Conservation (phyloP, 2,888 invertebrate genomes). For the Xanthia togata region DNA sequence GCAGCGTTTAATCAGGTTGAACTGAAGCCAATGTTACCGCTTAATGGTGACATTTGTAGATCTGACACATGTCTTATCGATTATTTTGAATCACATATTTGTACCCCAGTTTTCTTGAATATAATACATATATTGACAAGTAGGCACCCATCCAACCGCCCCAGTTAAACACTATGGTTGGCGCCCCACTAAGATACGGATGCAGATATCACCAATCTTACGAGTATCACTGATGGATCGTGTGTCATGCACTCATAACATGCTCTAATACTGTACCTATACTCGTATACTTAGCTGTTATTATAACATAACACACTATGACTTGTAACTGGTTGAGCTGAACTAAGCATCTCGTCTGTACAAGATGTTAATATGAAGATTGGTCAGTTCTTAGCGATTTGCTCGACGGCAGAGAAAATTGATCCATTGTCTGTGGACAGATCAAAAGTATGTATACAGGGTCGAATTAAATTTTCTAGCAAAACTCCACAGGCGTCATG, state of each 20-base stretch:
- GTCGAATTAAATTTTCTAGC: no score
- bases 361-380: no score
- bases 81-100: slow-evolving; percentile 4
- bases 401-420: not conserved
- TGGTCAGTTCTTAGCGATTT: not conserved
- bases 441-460: no score
- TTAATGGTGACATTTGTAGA: no score
- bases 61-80: not conserved
- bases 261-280: slow-evolving; percentile 14
- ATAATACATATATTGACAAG: slow-evolving; percentile 8
- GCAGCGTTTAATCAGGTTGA: no score
- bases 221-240: no score
- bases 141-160: slow-evolving; percentile 9
- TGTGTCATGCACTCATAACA: not conserved
- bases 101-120: not conserved
- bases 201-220: slow-evolving; percentile 43
- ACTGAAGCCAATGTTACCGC: no score
- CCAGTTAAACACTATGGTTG: slow-evolving; percentile 42
- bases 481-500: no score
- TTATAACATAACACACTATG: slow-evolving; percentile 13
- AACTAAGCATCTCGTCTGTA: not conserved
- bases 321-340: not conserved
- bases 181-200: slow-evolving; percentile 55
- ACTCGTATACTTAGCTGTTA: slow-evolving; percentile 37
- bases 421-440: no score